Evolutionary conservation across 2,113 vertebrate genomes (phyloP), one percentile per base, ranked within the genome.

Genomic region (Microtus oregoni): DNA sequence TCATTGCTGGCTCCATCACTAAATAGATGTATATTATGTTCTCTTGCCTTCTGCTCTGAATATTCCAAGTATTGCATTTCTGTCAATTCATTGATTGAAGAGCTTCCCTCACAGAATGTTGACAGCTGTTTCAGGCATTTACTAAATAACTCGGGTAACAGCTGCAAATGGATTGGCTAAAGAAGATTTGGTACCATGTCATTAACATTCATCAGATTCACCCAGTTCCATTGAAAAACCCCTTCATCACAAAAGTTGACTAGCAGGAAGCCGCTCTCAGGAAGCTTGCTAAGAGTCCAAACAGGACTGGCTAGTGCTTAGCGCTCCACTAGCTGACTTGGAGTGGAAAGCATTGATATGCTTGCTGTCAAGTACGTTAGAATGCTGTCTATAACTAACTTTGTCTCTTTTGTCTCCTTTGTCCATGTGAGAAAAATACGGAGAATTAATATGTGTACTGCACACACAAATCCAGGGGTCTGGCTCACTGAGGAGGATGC

Each of bases 21-120:
- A 89, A 96, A 97, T 95, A 97, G 94, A 97, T 97, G 89, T 92
- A 75, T 85, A 94, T 97, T 97, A 97, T 87, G 94, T 95, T 94
- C 90, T 91, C 58, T 87, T 73, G 95, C 97, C 96, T 96, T 97
- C 97, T 98, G 97, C 91, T 97, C 94, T 13, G 89, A 96, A 97
- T 89, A 97, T 94, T 91, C 95, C 75, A 89, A 97, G 90, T 96
- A 96, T 98, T 96, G 95, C 95, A 73, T 97, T 98, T 97, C 97
- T 98, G 97, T 97, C 97, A 97, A 95, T 97, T 87, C 95, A 94
- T 96, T 97, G 97, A 98, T 97, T 97, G 96, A 98, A 97, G 92
- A 98, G 97, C 92, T 94, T 96, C 77, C 65, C 90, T 72, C 63
- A 95, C 91, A 94, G 90, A 97, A 96, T 94, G 94, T 94, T 97